phyloP scores from a whole-genome alignment of 2,888 invertebrate genomes.

The Andrena fulva region DNA sequence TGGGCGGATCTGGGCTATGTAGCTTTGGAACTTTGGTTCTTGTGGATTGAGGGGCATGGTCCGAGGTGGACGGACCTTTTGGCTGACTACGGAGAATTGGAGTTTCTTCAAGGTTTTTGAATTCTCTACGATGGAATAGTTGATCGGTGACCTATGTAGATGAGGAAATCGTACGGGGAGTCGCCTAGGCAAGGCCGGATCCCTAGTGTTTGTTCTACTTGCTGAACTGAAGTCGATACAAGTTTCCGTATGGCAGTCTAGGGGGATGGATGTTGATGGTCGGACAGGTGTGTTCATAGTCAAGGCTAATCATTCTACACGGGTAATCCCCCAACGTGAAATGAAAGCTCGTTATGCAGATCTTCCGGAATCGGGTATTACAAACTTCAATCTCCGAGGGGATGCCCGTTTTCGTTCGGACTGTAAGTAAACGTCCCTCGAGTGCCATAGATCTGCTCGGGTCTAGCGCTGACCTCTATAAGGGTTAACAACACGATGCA shows the following conservation, averaged over 20 bases:
- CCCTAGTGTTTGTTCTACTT: no score
- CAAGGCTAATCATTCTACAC: neutral
- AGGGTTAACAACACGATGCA: conserved; percentile 62
- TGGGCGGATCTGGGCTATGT: conserved; percentile 2
- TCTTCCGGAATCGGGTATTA: conserved; percentile 15
- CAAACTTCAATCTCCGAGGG: conserved; percentile 32
- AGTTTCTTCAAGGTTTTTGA: neutral
- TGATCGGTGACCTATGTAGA: no score
- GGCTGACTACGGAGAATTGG: neutral
- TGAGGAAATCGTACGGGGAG: no score
- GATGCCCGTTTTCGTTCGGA: conserved; percentile 50
- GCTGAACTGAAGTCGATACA: neutral
- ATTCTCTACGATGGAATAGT: neutral
- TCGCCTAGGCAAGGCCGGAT: no score
- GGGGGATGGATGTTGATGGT: neutral
- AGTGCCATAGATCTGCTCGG: conserved; percentile 49
- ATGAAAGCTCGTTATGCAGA: conserved; percentile 15
- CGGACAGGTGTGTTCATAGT: neutral
- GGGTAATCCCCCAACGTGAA: conserved; percentile 4
- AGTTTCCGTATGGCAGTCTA: neutral
- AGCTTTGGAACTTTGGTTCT: neutral
- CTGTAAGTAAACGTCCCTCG: conserved; percentile 59
- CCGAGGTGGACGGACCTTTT: neutral
- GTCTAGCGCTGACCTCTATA: conserved; percentile 36
- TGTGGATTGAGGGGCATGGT: neutral